Percentiles rank a stretch among this genome's conserved stretches.
phyloP scores from a whole-genome alignment of 2,888 invertebrate genomes.

The Agrilus cyanescens region DNA sequence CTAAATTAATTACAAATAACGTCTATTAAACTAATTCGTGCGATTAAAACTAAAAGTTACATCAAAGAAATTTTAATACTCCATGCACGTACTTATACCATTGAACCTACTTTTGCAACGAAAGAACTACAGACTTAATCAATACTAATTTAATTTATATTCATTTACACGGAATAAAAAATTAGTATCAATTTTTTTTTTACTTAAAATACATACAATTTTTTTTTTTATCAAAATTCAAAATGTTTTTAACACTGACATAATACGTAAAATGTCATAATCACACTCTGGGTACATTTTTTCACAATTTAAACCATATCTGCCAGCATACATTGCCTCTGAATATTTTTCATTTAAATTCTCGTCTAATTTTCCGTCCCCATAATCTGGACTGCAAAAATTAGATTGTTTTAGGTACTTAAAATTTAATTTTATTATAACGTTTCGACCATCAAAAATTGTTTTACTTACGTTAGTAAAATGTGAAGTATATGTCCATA shows the following conservation, averaged over 20 bases:
- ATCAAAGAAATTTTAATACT: no score
- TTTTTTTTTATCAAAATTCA: neutral
- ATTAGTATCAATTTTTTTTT: no score
- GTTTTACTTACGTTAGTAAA: slow-evolving; percentile 53
- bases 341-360: slow-evolving; percentile 43
- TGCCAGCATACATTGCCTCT: slow-evolving; percentile 51
- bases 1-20: no score
- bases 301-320: slow-evolving; percentile 51
- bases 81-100: no score
- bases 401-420: neutral
- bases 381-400: slow-evolving; percentile 46
- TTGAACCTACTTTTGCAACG: no score
- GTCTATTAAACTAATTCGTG: no score
- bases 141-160: no score
- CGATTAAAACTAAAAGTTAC: no score
- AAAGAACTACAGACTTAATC: no score
- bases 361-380: slow-evolving; percentile 33
- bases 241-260: neutral
- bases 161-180: no score
- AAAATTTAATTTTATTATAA: neutral
- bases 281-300: slow-evolving; percentile 50
- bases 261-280: slow-evolving; percentile 29
- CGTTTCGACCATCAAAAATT: neutral
- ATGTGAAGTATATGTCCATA: slow-evolving; percentile 66
- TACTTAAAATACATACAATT: no score